Percentiles rank a stretch among this genome's conserved stretches.
Conservation (phyloP, 2,113 vertebrate genomes). For the Forbesichthys agassizii region DNA sequence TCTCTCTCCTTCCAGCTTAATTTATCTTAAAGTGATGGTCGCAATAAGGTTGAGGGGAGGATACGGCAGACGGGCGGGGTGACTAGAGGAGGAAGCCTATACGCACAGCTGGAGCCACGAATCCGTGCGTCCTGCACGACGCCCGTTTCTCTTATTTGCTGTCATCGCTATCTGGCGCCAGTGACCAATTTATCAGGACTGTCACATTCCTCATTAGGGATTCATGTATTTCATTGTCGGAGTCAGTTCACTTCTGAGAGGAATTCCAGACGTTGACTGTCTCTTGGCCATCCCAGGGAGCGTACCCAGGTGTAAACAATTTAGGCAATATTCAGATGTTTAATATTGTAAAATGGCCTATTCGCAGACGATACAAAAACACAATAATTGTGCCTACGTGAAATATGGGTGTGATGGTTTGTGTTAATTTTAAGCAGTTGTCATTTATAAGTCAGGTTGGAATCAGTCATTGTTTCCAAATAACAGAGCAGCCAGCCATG, state of each 20-base stretch:
- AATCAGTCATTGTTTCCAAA: neutral
- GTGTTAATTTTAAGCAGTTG: neutral
- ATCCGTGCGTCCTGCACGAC: slow-evolving; percentile 48
- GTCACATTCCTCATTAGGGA: neutral
- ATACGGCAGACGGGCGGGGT: slow-evolving; percentile 73
- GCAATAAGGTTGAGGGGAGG: slow-evolving; percentile 61
- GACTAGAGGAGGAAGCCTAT: slow-evolving; percentile 66
- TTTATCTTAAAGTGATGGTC: slow-evolving; percentile 54
- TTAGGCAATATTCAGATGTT: neutral
- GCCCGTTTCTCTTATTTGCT: slow-evolving; percentile 26
- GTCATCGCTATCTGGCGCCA: slow-evolving; percentile 2
- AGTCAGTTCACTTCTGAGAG: neutral
- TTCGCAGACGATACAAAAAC: neutral
- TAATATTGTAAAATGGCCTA: no score
- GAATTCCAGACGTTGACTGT: neutral
- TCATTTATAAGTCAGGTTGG: slow-evolving; percentile 5
- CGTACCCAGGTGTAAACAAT: neutral
- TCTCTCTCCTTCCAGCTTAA: slow-evolving; percentile 9
- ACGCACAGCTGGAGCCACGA: slow-evolving; percentile 44
- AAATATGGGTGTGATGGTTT: neutral
- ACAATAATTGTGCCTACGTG: neutral
- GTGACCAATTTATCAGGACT: neutral
- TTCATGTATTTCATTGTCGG: neutral
- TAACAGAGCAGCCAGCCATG: neutral
- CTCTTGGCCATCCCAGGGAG: neutral